Base-by-base conservation (phyloP, 2,113 vertebrate genomes). In the Cairina moschata region DNA sequence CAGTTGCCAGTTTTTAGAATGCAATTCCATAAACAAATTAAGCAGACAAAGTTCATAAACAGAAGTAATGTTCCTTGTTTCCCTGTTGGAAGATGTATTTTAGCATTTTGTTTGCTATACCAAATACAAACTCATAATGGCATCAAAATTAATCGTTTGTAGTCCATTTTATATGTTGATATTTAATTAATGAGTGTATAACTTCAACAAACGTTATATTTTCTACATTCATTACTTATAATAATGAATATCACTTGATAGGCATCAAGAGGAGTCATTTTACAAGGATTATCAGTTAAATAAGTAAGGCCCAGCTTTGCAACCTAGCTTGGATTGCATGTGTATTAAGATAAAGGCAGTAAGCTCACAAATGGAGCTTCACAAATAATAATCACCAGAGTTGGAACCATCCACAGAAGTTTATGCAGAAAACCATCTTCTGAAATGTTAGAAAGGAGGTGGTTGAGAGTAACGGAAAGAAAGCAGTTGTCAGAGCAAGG, bases 141-240 rank as follows among this genome's bases (percentile, higher is more conserved):
- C 20, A 95, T 94, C 76, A 91, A 90, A 90, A 94, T 55, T 77
- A 94, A 94, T 88, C 55, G 84, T 48, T 65, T 48, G 28, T 73
- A 83, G 79, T 79, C 67, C 2, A 0, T 83, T 94, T 96, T 91
- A 83, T 94, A 40, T 55, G 44, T 38, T 95, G 82, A 91, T 93
- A 93, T 90, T 96, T 96, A 90, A 96, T 95, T 95, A 96, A 95
- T 86, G 66, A 74, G 25, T n/a, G 16, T 78, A 60, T 75, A 91
- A 69, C n/a, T 96, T 95, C 59, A 86, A 96, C 78, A 76, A 8
- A 14, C 28, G 15, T 88, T 86, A 18, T 86, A 85, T 66, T 88
- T 94, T 85, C 71, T 88, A 46, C 13, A 26, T 81, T 23, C 78
- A 83, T 86, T 94, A 52, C 82, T 96, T 68, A 78, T 50, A 86